A percentile compares a stretch with the other conserved stretches of the same genome.
phyloP scores from a whole-genome alignment of 2,113 vertebrate species.

The Centropristis striata region DNA sequence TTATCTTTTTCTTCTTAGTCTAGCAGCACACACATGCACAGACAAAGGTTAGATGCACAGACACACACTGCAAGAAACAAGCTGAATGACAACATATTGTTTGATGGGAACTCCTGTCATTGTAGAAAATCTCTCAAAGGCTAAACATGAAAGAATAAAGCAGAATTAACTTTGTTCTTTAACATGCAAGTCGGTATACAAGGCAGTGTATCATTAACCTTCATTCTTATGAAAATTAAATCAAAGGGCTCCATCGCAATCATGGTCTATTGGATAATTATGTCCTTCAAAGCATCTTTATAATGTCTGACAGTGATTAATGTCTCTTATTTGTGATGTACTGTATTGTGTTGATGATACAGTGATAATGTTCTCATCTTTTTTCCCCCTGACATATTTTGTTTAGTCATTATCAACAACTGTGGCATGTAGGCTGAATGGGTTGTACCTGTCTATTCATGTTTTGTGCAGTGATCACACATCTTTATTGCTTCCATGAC shows the following conservation, averaged over 20 bases:
- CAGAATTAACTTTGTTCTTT: constrained; percentile 24
- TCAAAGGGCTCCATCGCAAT: constrained; percentile 35
- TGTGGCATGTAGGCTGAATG: constrained; percentile 2
- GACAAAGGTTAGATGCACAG: constrained; percentile 4
- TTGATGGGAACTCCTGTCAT: constrained; percentile 13
- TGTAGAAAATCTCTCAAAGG: constrained; percentile 1
- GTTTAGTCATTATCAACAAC: constrained; percentile 31
- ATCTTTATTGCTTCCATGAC: constrained; percentile 58
- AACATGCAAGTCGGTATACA: constrained; percentile 40
- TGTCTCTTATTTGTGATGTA: constrained; percentile 40
- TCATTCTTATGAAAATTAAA: constrained; percentile 38
- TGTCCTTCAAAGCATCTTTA: constrained; percentile 17
- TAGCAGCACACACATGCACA: constrained; percentile 32
- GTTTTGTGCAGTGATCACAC: constrained; percentile 50
- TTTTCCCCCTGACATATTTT: constrained; percentile 39
- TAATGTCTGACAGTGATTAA: constrained; percentile 54
- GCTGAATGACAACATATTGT: background rate
- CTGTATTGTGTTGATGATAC: constrained; percentile 47
- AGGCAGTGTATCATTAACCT: constrained; percentile 59
- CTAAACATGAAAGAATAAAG: background rate
- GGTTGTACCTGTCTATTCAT: constrained; percentile 44
- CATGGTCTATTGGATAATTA: constrained; percentile 48
- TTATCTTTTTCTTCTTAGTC: constrained; percentile 49
- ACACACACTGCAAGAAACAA: background rate
- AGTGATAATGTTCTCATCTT: constrained; percentile 35